Evolutionary conservation across 64 coral and sea anemone genomes (phyloP).

Genomic region (Hydrozoanthus tunicans): DNA sequence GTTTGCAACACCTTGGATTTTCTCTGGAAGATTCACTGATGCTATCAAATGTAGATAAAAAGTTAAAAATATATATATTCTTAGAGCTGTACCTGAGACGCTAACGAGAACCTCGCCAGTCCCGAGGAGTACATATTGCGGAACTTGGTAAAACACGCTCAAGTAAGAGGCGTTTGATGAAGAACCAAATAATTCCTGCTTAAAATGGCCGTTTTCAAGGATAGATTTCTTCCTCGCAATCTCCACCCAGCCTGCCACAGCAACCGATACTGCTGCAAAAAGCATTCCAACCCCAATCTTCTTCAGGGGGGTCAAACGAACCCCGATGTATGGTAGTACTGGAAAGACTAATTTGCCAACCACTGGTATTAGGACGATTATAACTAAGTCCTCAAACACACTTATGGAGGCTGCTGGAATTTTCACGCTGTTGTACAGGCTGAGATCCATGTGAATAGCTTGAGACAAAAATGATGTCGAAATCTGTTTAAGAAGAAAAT

Average conservation of each 20-base stretch:
- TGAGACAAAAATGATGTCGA: constrained; percentile 69
- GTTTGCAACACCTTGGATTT: too few relatives aligned
- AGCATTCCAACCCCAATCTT: constrained; percentile 80
- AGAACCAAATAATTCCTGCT: not conserved
- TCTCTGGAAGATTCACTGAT: too few relatives aligned
- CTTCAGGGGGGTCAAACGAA: constrained; percentile 70
- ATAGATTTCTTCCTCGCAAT: constrained; percentile 39
- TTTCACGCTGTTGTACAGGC: not conserved
- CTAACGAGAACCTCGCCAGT: constrained; percentile 39
- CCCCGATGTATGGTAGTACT: constrained; percentile 35
- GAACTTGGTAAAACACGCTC: constrained; percentile 38
- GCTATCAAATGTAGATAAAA: not conserved
- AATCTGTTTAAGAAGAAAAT: constrained; percentile 49
- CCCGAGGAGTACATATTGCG: constrained; percentile 27
- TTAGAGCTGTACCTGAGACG: not conserved
- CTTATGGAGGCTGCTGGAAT: constrained; percentile 68
- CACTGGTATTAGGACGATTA: constrained; percentile 72
- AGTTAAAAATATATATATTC: not conserved
- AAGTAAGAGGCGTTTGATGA: constrained; percentile 24
- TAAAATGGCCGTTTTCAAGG: not conserved
- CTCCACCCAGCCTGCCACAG: constrained; percentile 68
- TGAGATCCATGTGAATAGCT: constrained; percentile 74
- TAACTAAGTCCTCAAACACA: constrained; percentile 42
- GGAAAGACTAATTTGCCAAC: constrained; percentile 80
- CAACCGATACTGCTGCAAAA: constrained; percentile 68